phyloP scores from a whole-genome alignment of 1,140 invertebrate genomes.

The Bombyx mori region DNA sequence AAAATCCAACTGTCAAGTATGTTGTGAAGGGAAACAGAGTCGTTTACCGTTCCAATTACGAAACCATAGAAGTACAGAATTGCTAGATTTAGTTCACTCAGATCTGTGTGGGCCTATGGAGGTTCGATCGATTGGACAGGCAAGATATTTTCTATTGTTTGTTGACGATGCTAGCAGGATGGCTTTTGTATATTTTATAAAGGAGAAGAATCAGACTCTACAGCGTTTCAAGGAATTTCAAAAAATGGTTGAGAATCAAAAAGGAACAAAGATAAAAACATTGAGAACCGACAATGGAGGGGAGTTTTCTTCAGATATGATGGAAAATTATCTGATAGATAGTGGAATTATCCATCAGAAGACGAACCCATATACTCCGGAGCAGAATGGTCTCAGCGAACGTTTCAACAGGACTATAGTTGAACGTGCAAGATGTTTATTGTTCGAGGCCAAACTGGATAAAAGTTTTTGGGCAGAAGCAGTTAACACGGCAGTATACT shows the following conservation, averaged over 20 bases:
- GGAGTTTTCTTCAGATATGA: slow-evolving; percentile 12
- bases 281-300: slow-evolving; percentile 31
- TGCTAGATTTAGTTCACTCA: too few species aligned
- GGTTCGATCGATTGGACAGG: background rate
- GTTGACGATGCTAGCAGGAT: slow-evolving; percentile 12
- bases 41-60: slow-evolving; percentile 61
- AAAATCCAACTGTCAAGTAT: too few species aligned
- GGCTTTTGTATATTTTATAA: background rate
- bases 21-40: too few species aligned
- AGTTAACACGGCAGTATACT: slow-evolving; percentile 13
- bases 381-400: too few species aligned
- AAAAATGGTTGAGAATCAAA: slow-evolving; percentile 14
- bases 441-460: too few species aligned
- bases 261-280: slow-evolving; percentile 19
- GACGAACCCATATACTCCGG: too few species aligned
- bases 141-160: slow-evolving; percentile 30
- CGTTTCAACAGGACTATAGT: too few species aligned
- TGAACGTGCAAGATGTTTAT: too few species aligned
- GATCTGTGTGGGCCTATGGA: too few species aligned
- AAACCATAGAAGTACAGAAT: slow-evolving; percentile 17
- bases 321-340: too few species aligned
- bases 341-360: too few species aligned
- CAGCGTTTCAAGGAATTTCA: slow-evolving; percentile 21
- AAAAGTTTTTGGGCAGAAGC: background rate
- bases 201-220: slow-evolving; percentile 25